phyloP scores from a whole-genome alignment of 2,113 vertebrate genomes.

The Nesogale talazaci region DNA sequence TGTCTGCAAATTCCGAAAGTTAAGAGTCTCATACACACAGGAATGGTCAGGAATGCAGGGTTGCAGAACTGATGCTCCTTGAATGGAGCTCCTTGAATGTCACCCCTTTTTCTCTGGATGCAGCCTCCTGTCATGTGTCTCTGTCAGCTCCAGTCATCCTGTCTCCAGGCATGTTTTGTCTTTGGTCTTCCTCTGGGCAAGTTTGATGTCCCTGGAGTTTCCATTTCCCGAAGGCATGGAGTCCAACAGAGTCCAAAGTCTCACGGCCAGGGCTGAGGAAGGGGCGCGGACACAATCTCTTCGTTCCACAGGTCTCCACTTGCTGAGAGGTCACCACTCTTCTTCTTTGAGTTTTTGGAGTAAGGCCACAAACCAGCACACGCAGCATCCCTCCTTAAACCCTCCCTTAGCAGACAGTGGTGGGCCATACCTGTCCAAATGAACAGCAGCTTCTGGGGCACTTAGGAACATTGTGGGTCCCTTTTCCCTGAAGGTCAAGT shows the following conservation, averaged over 20 bases:
- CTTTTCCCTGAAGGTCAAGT: background rate
- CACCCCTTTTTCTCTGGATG: background rate
- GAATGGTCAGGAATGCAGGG: background rate
- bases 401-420: background rate
- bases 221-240: background rate
- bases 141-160: background rate
- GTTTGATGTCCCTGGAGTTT: too few relatives aligned
- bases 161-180: background rate
- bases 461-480: background rate
- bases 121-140: background rate
- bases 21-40: background rate
- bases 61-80: background rate
- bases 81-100: background rate
- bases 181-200: background rate
- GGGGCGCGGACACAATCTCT: background rate
- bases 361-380: background rate
- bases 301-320: background rate
- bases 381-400: background rate
- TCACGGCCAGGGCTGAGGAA: background rate
- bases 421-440: background rate
- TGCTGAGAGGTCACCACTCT: too few relatives aligned
- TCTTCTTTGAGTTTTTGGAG: background rate
- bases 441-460: background rate
- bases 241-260: background rate
- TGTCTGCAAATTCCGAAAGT: background rate